Percentiles rank a stretch among this genome's conserved stretches.
Conservation (phyloP, 2,113 vertebrate species). For the Pelmatolapia mariae region DNA sequence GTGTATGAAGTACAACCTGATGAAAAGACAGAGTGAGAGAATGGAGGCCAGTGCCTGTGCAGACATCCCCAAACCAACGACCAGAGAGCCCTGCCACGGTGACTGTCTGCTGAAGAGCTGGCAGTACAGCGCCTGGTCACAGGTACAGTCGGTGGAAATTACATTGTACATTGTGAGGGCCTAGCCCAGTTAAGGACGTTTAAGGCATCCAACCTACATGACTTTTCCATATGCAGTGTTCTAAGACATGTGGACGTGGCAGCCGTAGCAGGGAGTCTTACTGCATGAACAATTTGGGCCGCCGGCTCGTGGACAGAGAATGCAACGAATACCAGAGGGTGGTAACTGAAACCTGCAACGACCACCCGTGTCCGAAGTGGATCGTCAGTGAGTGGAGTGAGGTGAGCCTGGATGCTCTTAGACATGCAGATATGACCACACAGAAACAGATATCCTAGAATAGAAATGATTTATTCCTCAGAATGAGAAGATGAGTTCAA, state of each 20-base stretch:
- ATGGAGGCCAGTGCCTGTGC: conserved; percentile 76
- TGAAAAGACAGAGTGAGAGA: conserved; percentile 73
- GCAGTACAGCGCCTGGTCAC: conserved; percentile 93
- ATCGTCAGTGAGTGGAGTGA: conserved; percentile 87
- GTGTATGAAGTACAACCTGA: conserved; percentile 84
- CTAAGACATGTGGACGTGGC: conserved; percentile 84
- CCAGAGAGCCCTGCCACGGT: conserved; percentile 83
- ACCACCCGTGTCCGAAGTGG: conserved; percentile 87
- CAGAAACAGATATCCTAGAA: background rate
- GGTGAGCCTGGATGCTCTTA: conserved; percentile 64
- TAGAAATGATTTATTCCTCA: background rate
- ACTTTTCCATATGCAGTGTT: conserved; percentile 74
- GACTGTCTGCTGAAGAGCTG: conserved; percentile 85
- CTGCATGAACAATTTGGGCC: conserved; percentile 86
- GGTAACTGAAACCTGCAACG: conserved; percentile 77
- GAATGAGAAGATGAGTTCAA: background rate
- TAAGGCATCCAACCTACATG: background rate
- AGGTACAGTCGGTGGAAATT: conserved; percentile 70
- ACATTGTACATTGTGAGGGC: background rate
- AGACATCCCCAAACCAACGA: conserved; percentile 78
- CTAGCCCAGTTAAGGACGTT: background rate
- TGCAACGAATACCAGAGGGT: conserved; percentile 76
- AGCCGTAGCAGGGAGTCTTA: conserved; percentile 81
- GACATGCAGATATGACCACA: background rate
- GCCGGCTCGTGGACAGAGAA: conserved; percentile 79